Evolutionary conservation across 2,113 vertebrate genomes (phyloP).

Genomic region (Mustelus asterias): DNA sequence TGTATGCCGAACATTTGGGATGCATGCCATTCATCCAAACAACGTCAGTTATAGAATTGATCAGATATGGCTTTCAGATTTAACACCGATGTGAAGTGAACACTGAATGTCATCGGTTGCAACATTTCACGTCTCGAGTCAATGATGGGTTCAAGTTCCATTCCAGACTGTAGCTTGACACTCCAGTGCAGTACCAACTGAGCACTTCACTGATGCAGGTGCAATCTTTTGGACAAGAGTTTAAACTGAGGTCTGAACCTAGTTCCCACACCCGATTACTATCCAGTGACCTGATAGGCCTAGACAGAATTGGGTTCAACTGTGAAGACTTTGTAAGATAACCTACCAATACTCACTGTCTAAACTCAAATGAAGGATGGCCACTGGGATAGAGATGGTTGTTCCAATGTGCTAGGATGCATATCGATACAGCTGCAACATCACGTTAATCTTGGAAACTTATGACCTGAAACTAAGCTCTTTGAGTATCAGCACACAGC

Average conservation of each 20-base stretch:
- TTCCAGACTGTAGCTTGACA: neutral
- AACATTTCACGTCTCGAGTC: neutral
- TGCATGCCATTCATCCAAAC: neutral
- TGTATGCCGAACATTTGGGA: neutral
- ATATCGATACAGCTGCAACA: neutral
- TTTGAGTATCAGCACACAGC: neutral
- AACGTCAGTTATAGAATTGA: neutral
- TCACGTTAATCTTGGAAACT: neutral
- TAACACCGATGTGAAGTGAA: neutral
- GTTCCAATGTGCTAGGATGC: neutral
- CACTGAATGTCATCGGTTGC: neutral
- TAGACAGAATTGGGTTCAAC: neutral
- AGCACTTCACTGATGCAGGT: neutral
- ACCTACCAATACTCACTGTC: neutral
- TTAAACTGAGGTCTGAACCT: neutral
- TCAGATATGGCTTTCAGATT: neutral
- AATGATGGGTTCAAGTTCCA: neutral
- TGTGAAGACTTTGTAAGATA: neutral
- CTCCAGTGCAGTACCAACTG: neutral
- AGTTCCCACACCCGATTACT: neutral
- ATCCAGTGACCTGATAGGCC: neutral
- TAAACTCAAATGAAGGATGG: neutral
- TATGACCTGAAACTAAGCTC: neutral
- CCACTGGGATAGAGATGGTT: neutral
- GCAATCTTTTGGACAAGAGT: neutral